Evolutionary conservation across 2,113 vertebrate species (phyloP).

Genomic region (Pollachius pollachius): DNA sequence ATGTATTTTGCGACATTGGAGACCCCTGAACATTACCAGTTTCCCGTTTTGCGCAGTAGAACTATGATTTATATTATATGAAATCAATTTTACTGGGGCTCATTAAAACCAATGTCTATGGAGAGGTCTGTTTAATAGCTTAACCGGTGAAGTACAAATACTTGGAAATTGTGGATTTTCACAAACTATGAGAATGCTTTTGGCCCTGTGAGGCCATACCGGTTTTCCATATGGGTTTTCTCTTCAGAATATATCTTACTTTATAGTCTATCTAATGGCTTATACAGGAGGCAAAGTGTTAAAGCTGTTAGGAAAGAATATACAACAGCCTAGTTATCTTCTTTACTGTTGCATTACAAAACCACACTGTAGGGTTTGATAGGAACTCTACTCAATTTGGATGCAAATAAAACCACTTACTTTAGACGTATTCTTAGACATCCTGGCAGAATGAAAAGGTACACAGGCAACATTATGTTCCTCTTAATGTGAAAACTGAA

Average conservation of each 20-base stretch:
- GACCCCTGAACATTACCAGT: not conserved
- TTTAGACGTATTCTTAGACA: not conserved
- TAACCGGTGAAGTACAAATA: not conserved
- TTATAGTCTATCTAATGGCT: not conserved
- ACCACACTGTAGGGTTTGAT: too few species aligned
- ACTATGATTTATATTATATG: not conserved
- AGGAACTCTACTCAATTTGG: too few species aligned
- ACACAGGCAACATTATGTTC: constrained; percentile 21
- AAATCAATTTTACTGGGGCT: too few species aligned
- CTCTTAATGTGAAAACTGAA: constrained; percentile 22
- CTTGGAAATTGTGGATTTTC: not conserved
- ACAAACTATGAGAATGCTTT: not conserved
- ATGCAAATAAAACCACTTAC: too few species aligned
- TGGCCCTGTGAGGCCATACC: not conserved
- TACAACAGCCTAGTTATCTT: too few species aligned
- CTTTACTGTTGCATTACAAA: too few species aligned
- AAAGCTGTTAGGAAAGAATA: not conserved
- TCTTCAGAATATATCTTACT: not conserved
- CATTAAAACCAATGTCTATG: not conserved
- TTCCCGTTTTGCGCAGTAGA: not conserved
- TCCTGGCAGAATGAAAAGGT: not conserved
- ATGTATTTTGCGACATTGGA: not conserved
- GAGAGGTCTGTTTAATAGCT: not conserved
- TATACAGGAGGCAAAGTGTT: not conserved
- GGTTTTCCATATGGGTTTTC: not conserved